A percentile compares a stretch with the other conserved stretches of the same genome.
Conservation (phyloP, 2,797 vertebrate species). For the Cygnus olor region DNA sequence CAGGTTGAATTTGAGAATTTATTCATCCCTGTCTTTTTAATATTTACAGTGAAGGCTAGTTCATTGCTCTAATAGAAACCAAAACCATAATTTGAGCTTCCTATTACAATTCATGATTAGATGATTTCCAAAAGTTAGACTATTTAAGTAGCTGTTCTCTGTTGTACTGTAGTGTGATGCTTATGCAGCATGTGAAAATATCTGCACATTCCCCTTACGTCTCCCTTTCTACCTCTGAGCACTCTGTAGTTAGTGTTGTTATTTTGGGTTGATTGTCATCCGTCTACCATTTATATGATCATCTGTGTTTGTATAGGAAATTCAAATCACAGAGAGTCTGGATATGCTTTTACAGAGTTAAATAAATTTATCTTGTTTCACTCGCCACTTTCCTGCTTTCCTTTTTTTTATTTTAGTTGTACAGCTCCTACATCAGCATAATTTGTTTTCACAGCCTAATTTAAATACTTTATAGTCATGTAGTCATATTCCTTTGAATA, state of each 20-base stretch:
- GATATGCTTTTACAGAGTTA: not conserved
- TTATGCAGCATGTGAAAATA: not conserved
- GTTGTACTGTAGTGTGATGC: not conserved
- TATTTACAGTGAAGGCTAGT: not conserved
- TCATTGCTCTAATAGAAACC: not conserved
- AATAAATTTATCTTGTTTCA: not conserved
- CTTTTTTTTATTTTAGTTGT: not conserved
- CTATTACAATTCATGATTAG: not conserved
- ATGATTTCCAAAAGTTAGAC: not conserved
- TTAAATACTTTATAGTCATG: not conserved
- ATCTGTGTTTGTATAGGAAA: not conserved
- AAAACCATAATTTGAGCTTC: not conserved
- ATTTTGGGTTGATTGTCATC: not conserved
- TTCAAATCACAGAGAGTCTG: not conserved
- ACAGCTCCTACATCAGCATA: not conserved
- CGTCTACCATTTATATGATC: not conserved
- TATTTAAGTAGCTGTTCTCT: not conserved
- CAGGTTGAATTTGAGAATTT: not conserved
- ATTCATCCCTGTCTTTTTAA: not conserved
- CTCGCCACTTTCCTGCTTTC: not conserved
- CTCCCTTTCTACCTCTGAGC: not conserved
- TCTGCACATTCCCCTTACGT: not conserved
- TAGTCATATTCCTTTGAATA: not conserved
- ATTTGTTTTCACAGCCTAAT: not conserved
- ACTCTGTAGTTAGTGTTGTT: not conserved